Conservation (phyloP, 2,113 vertebrate genomes). For the Tachysurus fulvidraco region DNA sequence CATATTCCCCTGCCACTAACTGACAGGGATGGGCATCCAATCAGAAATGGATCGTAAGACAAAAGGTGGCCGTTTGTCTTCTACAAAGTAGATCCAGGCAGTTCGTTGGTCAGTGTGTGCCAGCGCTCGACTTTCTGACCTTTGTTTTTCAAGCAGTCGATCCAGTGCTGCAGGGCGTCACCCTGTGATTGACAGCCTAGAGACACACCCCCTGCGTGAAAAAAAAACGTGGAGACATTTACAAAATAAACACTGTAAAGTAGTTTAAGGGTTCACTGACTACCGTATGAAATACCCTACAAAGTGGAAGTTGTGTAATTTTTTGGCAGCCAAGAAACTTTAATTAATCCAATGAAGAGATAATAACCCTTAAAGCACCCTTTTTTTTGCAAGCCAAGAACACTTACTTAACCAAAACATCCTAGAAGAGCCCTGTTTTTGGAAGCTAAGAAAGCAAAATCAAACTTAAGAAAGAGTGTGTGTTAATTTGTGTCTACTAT, state of each 20-base stretch:
- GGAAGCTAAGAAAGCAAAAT: neutral
- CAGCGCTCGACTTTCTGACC: conserved; percentile 82
- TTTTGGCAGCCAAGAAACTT: neutral
- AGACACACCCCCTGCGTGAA: conserved; percentile 77
- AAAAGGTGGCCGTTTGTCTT: conserved; percentile 59
- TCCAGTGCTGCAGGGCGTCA: conserved; percentile 83
- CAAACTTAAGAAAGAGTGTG: neutral
- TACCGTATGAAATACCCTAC: neutral
- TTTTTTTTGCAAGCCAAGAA: neutral
- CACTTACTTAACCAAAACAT: neutral
- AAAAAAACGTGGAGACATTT: neutral
- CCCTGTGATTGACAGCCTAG: conserved; percentile 80
- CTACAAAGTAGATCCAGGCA: conserved; percentile 76
- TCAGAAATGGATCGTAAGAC: conserved; percentile 22
- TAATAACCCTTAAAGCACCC: neutral
- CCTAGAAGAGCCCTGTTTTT: neutral
- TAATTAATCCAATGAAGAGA: neutral
- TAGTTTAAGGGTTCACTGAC: neutral
- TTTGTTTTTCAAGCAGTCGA: conserved; percentile 83
- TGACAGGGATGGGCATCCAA: conserved; percentile 46
- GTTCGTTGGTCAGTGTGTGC: conserved; percentile 88
- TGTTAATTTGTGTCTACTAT: neutral
- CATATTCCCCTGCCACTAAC: conserved; percentile 14
- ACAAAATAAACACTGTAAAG: neutral
- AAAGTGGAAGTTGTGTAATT: neutral